phyloP scores from a whole-genome alignment of 1,140 invertebrate species.

The Ctenoplectra terminalis region DNA sequence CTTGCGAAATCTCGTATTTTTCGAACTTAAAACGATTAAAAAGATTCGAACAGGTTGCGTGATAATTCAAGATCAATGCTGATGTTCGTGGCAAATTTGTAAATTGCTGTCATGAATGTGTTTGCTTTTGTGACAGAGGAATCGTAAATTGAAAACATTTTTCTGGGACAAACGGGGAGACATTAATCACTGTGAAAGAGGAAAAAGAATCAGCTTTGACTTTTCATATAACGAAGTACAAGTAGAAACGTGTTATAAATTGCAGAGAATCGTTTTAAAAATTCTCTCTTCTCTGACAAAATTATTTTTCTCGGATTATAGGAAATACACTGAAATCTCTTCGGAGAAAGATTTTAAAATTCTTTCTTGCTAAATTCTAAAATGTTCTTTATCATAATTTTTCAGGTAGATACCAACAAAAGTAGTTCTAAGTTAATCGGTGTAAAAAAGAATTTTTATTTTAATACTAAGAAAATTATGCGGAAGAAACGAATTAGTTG shows the following conservation, averaged over 20 bases:
- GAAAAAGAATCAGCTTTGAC: background rate
- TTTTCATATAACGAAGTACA: background rate
- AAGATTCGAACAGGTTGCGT: background rate
- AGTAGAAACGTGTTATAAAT: background rate
- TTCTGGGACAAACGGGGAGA: too few relatives aligned
- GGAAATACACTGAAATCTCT: too few relatives aligned
- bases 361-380: too few relatives aligned
- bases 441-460: too few relatives aligned
- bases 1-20: conserved; percentile 1
- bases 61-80: background rate
- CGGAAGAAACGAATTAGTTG: too few relatives aligned
- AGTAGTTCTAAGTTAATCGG: too few relatives aligned
- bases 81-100: background rate
- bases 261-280: background rate
- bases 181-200: background rate
- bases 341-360: too few relatives aligned
- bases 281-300: too few relatives aligned
- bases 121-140: background rate
- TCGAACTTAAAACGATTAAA: background rate
- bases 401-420: too few relatives aligned
- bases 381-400: too few relatives aligned
- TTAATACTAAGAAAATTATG: too few relatives aligned
- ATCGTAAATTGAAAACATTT: background rate
- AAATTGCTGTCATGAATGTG: background rate
- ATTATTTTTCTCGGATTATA: too few relatives aligned